These are phyloP conservation scores for Hemibates koningsi DNA, from an alignment of 2,113 vertebrate species.

Conservation along the genomic window DNA sequence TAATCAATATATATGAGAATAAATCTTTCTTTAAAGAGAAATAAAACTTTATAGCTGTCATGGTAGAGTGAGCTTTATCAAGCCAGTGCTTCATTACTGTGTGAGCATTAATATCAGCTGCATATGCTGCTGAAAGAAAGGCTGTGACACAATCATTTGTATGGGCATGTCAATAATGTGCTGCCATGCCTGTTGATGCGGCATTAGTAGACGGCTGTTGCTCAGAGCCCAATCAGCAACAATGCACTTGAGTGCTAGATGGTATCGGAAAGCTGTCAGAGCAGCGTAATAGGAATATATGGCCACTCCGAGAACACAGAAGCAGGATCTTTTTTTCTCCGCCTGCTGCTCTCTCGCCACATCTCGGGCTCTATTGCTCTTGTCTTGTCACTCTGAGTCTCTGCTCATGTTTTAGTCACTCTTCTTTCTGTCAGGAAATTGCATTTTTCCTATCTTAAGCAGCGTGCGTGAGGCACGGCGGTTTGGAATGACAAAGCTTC, in stretches of 20 bases:
- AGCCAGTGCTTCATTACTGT: background rate
- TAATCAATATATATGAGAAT: background rate
- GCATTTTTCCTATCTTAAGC: constrained; percentile 2
- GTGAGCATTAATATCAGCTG: background rate
- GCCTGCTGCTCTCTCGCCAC: background rate
- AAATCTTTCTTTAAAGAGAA: background rate
- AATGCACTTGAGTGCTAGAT: constrained; percentile 1
- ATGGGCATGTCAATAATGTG: constrained; percentile 21
- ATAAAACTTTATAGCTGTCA: background rate
- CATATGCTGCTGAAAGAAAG: background rate
- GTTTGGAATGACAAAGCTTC: constrained; percentile 14
- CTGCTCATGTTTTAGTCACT: constrained; percentile 5
- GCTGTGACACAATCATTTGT: background rate
- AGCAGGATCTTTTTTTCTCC: background rate
- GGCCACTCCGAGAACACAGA: background rate
- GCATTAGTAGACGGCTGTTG: constrained; percentile 22
- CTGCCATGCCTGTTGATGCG: constrained; percentile 5
- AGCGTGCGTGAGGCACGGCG: background rate
- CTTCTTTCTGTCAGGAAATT: background rate
- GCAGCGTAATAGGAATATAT: constrained; percentile 48
- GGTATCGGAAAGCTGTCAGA: constrained; percentile 50
- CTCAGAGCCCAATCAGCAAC: constrained; percentile 43
- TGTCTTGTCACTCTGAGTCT: background rate
- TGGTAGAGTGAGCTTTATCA: background rate
- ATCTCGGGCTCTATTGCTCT: background rate